phyloP scores from a whole-genome alignment of 2,797 vertebrate genomes.

The Anas bahamensis region DNA sequence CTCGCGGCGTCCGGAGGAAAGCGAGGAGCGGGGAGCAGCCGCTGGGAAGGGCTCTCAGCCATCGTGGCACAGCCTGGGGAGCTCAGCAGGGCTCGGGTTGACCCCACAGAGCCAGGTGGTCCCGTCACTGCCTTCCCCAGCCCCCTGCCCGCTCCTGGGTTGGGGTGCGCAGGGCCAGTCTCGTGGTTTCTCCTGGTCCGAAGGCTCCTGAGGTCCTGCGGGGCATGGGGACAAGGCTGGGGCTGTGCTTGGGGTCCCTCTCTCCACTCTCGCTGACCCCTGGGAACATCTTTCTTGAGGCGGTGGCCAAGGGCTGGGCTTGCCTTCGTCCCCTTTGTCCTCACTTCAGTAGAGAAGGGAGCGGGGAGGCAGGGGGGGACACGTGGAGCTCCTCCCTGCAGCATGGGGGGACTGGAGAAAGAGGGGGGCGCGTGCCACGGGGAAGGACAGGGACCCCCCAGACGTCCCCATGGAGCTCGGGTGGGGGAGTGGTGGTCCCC shows the following conservation, averaged over 20 bases:
- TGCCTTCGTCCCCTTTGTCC: neutral
- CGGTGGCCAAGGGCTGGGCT: neutral
- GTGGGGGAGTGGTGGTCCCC: neutral
- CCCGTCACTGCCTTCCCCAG: neutral
- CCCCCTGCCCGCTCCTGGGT: neutral
- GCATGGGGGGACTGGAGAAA: neutral
- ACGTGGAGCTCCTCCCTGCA: neutral
- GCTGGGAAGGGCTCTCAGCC: neutral
- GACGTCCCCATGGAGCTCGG: accelerated
- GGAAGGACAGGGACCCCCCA: neutral
- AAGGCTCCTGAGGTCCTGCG: accelerated
- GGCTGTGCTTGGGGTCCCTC: neutral
- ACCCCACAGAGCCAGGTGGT: neutral
- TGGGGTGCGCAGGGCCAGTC: neutral
- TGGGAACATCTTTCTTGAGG: neutral
- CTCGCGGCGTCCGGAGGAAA: neutral
- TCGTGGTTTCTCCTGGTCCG: neutral
- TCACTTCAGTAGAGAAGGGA: neutral
- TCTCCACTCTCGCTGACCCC: accelerated
- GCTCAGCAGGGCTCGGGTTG: neutral
- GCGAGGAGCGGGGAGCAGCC: neutral
- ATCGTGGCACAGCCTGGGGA: neutral
- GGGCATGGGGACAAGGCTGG: neutral
- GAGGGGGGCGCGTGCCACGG: neutral
- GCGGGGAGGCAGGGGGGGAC: neutral